A percentile compares a stretch with the other conserved stretches of the same genome.
phyloP scores from a whole-genome alignment of 2,888 invertebrate genomes.

The Rhamnusium bicolor region DNA sequence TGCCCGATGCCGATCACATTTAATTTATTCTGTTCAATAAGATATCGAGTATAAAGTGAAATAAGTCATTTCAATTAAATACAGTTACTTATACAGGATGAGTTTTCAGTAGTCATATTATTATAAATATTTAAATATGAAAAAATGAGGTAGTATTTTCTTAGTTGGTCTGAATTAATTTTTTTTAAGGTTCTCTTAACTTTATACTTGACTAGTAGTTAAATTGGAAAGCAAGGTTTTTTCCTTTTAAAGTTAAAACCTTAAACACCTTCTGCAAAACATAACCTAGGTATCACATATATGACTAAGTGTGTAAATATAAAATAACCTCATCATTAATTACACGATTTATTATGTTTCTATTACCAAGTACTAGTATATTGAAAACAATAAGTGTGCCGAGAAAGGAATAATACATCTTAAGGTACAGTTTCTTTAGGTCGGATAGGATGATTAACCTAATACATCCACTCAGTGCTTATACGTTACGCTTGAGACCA shows the following conservation, averaged over 20 bases:
- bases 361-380: no score
- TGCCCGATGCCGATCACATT: conserved; percentile 9
- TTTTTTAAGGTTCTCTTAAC: neutral
- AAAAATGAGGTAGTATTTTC: neutral
- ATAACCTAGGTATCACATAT: no score
- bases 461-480: no score
- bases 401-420: no score
- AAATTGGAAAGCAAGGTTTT: neutral
- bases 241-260: neutral
- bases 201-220: neutral
- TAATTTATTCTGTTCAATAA: conserved; percentile 4
- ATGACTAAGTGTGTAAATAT: no score
- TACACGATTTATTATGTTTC: no score
- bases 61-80: conserved; percentile 6
- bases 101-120: no score
- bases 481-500: no score
- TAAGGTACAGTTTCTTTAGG: no score
- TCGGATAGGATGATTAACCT: no score
- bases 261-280: neutral
- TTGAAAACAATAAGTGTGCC: no score
- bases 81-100: conserved; percentile 8
- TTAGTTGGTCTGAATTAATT: neutral
- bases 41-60: conserved; percentile 2
- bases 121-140: neutral
- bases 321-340: no score